phyloP scores from a whole-genome alignment of 2,113 vertebrate genomes.

The Esox niger region DNA sequence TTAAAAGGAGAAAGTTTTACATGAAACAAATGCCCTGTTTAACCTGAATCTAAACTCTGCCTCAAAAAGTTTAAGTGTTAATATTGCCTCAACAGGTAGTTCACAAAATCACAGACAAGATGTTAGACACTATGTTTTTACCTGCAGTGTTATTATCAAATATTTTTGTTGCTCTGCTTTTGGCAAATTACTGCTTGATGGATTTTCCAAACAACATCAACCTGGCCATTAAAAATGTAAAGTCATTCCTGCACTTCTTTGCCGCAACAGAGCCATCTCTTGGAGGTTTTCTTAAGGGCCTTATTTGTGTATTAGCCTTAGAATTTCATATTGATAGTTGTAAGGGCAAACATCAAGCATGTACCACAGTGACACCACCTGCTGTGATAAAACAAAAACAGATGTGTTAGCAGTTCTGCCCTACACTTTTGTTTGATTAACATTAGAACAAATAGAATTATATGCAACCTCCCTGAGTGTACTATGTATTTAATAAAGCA shows the following conservation, averaged over 20 bases:
- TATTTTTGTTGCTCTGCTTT: slow-evolving; percentile 79
- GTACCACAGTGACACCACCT: slow-evolving; percentile 73
- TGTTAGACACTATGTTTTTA: slow-evolving; percentile 55
- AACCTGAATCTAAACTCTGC: slow-evolving; percentile 83
- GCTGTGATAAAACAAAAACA: slow-evolving; percentile 62
- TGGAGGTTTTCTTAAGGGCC: slow-evolving; percentile 82
- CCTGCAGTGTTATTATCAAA: slow-evolving; percentile 64
- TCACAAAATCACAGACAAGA: slow-evolving; percentile 76
- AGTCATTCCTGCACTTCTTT: slow-evolving; percentile 77
- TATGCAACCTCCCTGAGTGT: slow-evolving; percentile 89
- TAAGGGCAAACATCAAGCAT: slow-evolving; percentile 70
- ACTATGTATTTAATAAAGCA: slow-evolving; percentile 95
- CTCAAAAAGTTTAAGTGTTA: slow-evolving; percentile 96
- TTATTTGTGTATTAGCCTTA: slow-evolving; percentile 87
- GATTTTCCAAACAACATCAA: slow-evolving; percentile 74
- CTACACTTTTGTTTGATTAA: slow-evolving; percentile 75
- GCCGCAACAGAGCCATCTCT: slow-evolving; percentile 84
- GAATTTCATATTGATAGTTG: slow-evolving; percentile 69
- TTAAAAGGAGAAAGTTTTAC: slow-evolving; percentile 90
- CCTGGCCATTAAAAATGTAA: slow-evolving; percentile 84
- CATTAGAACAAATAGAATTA: slow-evolving; percentile 79
- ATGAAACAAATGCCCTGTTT: slow-evolving; percentile 83
- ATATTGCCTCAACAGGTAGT: slow-evolving; percentile 99
- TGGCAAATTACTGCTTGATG: slow-evolving; percentile 75
- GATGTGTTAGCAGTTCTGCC: slow-evolving; percentile 44